Evolutionary conservation across 2,113 vertebrate species (phyloP).

Genomic region (Calidris pygmaea): DNA sequence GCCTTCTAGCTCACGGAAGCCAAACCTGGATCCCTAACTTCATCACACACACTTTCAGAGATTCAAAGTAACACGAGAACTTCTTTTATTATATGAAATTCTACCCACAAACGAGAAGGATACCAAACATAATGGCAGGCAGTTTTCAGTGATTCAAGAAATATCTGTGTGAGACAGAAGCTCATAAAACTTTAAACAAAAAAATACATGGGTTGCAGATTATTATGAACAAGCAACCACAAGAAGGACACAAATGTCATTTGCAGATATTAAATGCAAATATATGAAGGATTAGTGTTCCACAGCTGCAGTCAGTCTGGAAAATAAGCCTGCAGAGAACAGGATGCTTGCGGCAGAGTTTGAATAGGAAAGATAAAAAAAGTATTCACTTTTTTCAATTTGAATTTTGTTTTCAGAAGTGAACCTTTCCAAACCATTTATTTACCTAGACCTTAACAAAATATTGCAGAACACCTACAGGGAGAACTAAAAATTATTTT

Average conservation of each 20-base stretch:
- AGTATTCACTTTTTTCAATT: neutral
- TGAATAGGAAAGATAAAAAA: neutral
- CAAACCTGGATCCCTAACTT: neutral
- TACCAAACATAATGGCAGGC: neutral
- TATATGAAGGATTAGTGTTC: neutral
- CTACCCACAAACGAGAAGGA: neutral
- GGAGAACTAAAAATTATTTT: neutral
- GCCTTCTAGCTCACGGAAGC: neutral
- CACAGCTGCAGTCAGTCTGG: neutral
- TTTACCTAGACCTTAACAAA: neutral
- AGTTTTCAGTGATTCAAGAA: neutral
- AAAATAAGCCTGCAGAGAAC: neutral
- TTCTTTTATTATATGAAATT: neutral
- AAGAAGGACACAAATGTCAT: neutral
- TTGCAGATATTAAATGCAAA: neutral
- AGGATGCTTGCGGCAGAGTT: neutral
- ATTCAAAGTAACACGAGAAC: neutral
- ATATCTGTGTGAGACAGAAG: neutral
- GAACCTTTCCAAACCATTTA: neutral
- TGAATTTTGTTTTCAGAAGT: neutral
- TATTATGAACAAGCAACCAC: neutral
- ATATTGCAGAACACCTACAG: neutral
- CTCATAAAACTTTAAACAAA: neutral
- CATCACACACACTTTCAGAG: neutral
- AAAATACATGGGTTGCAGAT: neutral